Evolutionary conservation across 1,140 invertebrate genomes (phyloP).

Genomic region (Nylanderia fulva): DNA sequence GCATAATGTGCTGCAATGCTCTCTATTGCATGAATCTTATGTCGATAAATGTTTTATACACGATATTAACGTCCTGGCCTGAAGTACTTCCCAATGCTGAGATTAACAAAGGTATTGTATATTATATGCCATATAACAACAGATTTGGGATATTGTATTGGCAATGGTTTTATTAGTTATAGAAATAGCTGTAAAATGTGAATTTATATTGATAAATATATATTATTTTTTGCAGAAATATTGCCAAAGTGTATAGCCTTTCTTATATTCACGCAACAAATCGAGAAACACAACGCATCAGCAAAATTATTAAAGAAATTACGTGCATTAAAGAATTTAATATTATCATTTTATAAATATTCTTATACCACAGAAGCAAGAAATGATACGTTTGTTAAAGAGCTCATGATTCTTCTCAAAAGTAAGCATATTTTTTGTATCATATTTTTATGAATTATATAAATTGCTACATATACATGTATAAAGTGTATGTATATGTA

Average conservation of each 20-base stretch:
- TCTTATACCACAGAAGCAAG: slow-evolving; percentile 64
- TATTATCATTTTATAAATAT: slow-evolving; percentile 78
- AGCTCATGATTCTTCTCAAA: slow-evolving; percentile 71
- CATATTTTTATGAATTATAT: not conserved
- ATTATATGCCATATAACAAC: not conserved
- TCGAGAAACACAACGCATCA: not conserved
- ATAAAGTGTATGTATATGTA: too few species aligned
- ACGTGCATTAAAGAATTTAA: slow-evolving; percentile 68
- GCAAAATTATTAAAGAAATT: slow-evolving; percentile 59
- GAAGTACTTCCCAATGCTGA: slow-evolving; percentile 80
- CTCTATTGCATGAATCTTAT: slow-evolving; percentile 79
- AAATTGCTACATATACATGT: not conserved
- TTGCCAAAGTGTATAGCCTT: slow-evolving; percentile 78
- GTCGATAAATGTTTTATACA: slow-evolving; percentile 74
- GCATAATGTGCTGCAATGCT: slow-evolving; percentile 81
- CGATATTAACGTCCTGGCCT: slow-evolving; percentile 79
- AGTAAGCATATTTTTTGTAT: slow-evolving; percentile 65
- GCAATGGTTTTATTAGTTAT: not conserved
- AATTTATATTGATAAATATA: not conserved
- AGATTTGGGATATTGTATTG: not conserved
- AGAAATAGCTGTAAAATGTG: not conserved
- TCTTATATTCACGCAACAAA: slow-evolving; percentile 63
- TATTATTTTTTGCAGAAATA: slow-evolving; percentile 73
- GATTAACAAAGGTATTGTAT: slow-evolving; percentile 67
- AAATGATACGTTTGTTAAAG: slow-evolving; percentile 55